phyloP scores from a whole-genome alignment of 1,140 invertebrate species.

The Zaprionus gabonicus region DNA sequence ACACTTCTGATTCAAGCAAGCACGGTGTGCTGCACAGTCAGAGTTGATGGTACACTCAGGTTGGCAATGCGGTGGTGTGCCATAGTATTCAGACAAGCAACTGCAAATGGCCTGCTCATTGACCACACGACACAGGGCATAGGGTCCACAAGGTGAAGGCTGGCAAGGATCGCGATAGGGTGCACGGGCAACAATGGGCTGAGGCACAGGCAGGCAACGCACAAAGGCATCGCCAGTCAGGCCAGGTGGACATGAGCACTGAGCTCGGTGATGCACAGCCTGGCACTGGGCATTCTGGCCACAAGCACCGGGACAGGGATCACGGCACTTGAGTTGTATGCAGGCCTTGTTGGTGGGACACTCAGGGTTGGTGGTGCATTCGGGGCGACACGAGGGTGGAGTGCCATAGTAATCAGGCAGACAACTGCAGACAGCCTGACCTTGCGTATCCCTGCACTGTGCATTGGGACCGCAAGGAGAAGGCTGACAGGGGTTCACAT shows the following conservation, averaged over 20 bases:
- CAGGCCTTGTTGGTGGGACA: conserved; percentile 92
- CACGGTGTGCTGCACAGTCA: conserved; percentile 89
- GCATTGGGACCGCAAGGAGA: conserved; percentile 92
- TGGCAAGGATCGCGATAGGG: conserved; percentile 89
- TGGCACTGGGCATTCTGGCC: conserved; percentile 93
- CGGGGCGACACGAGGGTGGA: conserved; percentile 91
- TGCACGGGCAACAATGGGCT: conserved; percentile 84
- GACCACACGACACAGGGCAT: conserved; percentile 85
- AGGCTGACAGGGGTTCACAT: conserved; percentile 86
- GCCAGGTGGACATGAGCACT: conserved; percentile 90
- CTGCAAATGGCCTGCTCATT: conserved; percentile 87
- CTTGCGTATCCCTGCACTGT: conserved; percentile 87
- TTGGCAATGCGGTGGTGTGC: conserved; percentile 89
- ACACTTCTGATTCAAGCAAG: conserved; percentile 93
- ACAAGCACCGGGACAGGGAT: conserved; percentile 92
- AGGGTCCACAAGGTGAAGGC: conserved; percentile 91
- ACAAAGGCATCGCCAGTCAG: conserved; percentile 92
- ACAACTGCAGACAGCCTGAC: conserved; percentile 89
- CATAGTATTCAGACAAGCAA: conserved; percentile 89
- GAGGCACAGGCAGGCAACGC: conserved; percentile 87
- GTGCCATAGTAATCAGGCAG: conserved; percentile 89
- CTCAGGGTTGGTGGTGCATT: conserved; percentile 93
- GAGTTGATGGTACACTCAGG: conserved; percentile 90
- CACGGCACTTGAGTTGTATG: conserved; percentile 90
- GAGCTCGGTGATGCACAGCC: conserved; percentile 90